Base-by-base conservation (phyloP, 2,113 vertebrate genomes). In the Microtus pennsylvanicus region DNA sequence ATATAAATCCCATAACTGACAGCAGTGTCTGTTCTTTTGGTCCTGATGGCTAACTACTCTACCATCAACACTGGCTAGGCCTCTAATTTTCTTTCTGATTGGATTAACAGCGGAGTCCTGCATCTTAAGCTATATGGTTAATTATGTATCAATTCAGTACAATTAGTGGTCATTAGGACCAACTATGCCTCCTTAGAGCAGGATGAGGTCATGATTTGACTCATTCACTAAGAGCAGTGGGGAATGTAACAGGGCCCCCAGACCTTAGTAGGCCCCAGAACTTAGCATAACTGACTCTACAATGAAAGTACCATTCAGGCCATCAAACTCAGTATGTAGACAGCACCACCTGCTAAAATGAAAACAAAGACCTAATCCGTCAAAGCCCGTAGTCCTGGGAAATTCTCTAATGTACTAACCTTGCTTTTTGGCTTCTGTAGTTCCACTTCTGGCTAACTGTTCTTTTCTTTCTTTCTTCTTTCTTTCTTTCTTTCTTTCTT, bases 401-500 rank as follows among this genome's bases (percentile, higher is more conserved):
- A 58, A n/a, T 19, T 55, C 50, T 81, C 33, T 55, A 12, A n/a
- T 13, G 19, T 21, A 38, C 16, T 9, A 74, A 74, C 70, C 21
- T 80, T 55, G 33, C 30, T n/a, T n/a, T 55, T 38, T 58, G 80
- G 12, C 35, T 58, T 38, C 21, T 38, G 52, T 26, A 58, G 35
- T 26, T 38, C 21, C 2, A 7, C 35, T 38, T 58, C 80, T 38
- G 35, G 35, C 35, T 82, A 82, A 38, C 35, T 26, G 21, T 22
- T 82, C 11, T 22, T 30, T 47, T 12, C 26, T 13, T n/a, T n/a
- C n/a, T n/a, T n/a, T n/a, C n/a, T n/a, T n/a, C n/a, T n/a, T 67
- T 67, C 22, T 4, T 0, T 4, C 16, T 17, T 55, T 17, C 55
- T 0, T 55, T 13, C 55, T 1, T 55, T 17, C 55, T 0, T 55